phyloP scores from a whole-genome alignment of 2,797 vertebrate species.

The Triplophysa yarkandensis region DNA sequence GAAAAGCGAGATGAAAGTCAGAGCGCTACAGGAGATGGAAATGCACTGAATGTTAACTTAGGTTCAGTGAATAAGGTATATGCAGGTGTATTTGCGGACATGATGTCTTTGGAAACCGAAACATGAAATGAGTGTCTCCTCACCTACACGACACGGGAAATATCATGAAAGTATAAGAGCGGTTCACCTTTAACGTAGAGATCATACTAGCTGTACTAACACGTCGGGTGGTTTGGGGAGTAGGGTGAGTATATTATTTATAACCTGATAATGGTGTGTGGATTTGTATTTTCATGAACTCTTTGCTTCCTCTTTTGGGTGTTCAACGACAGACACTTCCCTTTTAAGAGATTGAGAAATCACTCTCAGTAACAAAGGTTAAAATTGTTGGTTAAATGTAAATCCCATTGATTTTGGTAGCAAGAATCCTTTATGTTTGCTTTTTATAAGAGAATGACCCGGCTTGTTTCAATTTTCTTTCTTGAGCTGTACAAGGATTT shows the following conservation, averaged over 20 bases:
- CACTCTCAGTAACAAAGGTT: neutral
- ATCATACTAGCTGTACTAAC: conserved; percentile 62
- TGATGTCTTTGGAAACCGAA: neutral
- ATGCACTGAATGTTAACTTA: neutral
- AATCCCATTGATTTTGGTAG: conserved; percentile 49
- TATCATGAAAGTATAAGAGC: conserved; percentile 5
- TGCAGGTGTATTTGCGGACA: conserved; percentile 12
- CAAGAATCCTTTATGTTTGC: conserved; percentile 50
- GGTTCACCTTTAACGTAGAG: conserved; percentile 37
- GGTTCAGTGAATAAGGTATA: neutral
- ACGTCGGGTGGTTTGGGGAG: conserved; percentile 44
- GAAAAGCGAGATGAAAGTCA: neutral
- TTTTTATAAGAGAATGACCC: conserved; percentile 36
- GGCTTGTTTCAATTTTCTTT: conserved; percentile 45
- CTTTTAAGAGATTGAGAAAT: conserved; percentile 6
- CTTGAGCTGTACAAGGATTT: conserved; percentile 53
- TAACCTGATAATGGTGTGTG: conserved; percentile 66
- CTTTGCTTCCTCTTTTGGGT: conserved; percentile 35
- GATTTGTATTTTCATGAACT: conserved; percentile 42
- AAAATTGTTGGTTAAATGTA: neutral
- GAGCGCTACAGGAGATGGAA: neutral
- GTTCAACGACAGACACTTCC: neutral
- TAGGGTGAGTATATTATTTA: conserved; percentile 68
- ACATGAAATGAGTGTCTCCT: conserved; percentile 23
- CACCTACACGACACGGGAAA: neutral